phyloP scores from a whole-genome alignment of 2,113 vertebrate species.

The Atlantisia rogersi region DNA sequence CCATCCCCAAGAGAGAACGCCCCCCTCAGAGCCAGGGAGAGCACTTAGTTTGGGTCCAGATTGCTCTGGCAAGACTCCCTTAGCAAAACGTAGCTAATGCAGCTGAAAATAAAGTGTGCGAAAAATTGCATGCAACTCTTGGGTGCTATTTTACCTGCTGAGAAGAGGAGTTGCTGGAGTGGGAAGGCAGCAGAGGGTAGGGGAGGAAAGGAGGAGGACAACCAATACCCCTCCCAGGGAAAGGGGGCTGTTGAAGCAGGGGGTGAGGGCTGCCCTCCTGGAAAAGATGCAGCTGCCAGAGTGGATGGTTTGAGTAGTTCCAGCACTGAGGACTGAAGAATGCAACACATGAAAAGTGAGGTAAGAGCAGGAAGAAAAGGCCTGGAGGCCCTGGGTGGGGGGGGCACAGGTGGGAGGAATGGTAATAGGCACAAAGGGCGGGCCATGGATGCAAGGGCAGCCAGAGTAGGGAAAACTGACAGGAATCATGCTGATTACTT shows the following conservation, averaged over 20 bases:
- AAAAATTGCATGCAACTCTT: neutral
- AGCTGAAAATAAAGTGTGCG: neutral
- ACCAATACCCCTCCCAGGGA: fast-evolving
- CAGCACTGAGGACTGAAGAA: neutral
- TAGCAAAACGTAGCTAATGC: fast-evolving
- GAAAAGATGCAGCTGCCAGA: neutral
- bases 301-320: neutral
- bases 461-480: neutral
- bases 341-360: neutral
- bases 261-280: neutral
- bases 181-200: neutral
- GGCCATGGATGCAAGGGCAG: neutral
- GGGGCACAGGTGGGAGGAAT: neutral
- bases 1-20: neutral
- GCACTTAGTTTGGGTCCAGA: neutral
- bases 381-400: neutral
- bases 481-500: neutral
- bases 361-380: neutral
- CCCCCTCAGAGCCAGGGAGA: neutral
- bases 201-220: neutral
- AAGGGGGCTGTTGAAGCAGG: neutral
- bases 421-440: neutral
- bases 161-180: neutral
- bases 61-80: neutral
- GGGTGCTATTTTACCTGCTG: neutral